phyloP scores from a whole-genome alignment of 2,888 invertebrate species.

The Mimumesa dahlbomi region DNA sequence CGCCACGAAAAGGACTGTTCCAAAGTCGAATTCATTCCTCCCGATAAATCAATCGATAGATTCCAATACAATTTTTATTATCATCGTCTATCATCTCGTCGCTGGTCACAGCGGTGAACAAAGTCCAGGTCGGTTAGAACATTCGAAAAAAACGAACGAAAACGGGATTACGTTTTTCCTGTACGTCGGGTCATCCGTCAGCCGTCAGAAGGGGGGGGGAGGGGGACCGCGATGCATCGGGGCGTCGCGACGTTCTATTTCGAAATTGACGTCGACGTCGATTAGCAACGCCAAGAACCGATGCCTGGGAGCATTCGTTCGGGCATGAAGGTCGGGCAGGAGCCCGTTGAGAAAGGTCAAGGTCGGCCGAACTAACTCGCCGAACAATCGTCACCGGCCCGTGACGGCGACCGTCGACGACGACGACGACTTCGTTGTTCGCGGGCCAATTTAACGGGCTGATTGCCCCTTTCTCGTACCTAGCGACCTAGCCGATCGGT shows the following conservation, averaged over 20 bases:
- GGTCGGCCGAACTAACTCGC: constrained; percentile 32
- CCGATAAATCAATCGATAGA: no score
- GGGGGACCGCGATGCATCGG: background rate
- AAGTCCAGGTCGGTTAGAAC: no score
- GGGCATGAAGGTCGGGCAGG: constrained; percentile 26
- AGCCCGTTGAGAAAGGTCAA: constrained; percentile 51
- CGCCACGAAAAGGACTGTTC: no score
- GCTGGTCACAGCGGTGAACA: no score
- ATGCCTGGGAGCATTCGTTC: background rate
- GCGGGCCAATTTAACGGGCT: constrained; percentile 25
- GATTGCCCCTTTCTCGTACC: constrained; percentile 39
- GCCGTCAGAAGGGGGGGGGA: no score
- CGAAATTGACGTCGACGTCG: constrained; percentile 7
- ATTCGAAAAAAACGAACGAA: no score
- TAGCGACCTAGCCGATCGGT: no score
- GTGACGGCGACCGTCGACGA: constrained; percentile 28
- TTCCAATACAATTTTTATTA: no score
- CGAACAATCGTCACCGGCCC: constrained; percentile 21
- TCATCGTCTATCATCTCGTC: no score
- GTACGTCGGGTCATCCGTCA: no score
- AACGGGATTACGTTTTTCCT: no score
- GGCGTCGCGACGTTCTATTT: constrained; percentile 1
- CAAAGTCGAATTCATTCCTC: no score
- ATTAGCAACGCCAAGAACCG: background rate
- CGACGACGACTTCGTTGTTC: constrained; percentile 2